phyloP scores from a whole-genome alignment of 2,797 vertebrate species.

The Cirrhinus molitorella region DNA sequence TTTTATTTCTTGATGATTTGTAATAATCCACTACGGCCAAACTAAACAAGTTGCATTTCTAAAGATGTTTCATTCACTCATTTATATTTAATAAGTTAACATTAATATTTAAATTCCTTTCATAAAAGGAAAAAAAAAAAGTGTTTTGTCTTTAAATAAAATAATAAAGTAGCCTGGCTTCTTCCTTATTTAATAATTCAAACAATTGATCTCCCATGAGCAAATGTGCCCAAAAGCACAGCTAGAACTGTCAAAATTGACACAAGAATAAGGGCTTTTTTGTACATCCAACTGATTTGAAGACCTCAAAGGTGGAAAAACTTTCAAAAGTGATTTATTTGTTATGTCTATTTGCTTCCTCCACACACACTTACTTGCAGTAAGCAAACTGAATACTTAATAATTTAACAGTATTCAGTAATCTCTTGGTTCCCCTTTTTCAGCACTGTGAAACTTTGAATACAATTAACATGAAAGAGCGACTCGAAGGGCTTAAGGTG shows the following conservation, averaged over 20 bases:
- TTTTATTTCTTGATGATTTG: constrained; percentile 5
- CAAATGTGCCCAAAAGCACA: not conserved
- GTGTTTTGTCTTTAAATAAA: constrained; percentile 48
- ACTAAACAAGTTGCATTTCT: constrained; percentile 3
- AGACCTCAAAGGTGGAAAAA: constrained; percentile 17
- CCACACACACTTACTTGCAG: not conserved
- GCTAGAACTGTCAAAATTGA: not conserved
- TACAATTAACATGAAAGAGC: constrained; percentile 22
- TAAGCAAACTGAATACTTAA: constrained; percentile 5
- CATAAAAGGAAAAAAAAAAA: constrained; percentile 42
- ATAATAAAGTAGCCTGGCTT: constrained; percentile 36
- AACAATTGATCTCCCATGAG: constrained; percentile 40
- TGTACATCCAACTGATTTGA: constrained; percentile 13
- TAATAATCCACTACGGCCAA: constrained; percentile 5
- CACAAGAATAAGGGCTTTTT: constrained; percentile 18
- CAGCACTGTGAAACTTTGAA: constrained; percentile 14
- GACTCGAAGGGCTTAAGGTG: constrained; percentile 3
- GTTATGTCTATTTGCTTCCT: constrained; percentile 11
- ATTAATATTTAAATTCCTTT: constrained; percentile 59
- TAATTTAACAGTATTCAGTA: not conserved
- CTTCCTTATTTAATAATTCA: constrained; percentile 60
- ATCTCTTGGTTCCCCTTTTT: not conserved
- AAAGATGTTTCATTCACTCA: constrained; percentile 20
- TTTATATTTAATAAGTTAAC: constrained; percentile 56
- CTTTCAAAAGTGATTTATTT: constrained; percentile 25